Conservation (phyloP, 2,797 vertebrate genomes). For the Pipistrellus pipistrellus region DNA sequence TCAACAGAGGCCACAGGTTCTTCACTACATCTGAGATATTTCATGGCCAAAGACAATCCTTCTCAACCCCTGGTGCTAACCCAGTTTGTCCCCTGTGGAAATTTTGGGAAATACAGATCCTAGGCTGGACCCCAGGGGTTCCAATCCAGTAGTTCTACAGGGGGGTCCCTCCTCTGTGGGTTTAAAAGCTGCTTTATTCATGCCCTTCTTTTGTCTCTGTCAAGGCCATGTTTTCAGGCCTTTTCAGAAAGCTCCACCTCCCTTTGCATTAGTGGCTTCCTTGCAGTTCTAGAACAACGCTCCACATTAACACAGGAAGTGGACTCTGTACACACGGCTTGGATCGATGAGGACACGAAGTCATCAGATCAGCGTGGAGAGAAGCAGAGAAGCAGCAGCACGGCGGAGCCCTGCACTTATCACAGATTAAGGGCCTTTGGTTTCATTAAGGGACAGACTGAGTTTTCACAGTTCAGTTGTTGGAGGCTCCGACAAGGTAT, state of each 20-base stretch:
- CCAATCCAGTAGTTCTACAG: fast-evolving
- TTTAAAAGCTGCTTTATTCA: background rate
- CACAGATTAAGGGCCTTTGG: background rate
- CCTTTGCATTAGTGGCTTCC: background rate
- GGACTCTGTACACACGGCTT: fast-evolving
- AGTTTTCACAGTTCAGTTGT: too few species aligned
- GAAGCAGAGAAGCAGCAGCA: background rate
- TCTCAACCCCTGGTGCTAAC: background rate
- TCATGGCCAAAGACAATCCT: fast-evolving
- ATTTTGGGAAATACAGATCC: background rate
- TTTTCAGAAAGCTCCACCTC: background rate
- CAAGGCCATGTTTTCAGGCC: too few species aligned
- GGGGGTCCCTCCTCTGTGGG: fast-evolving
- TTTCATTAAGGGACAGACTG: background rate
- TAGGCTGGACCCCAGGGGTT: too few species aligned
- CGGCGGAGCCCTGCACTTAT: fast-evolving
- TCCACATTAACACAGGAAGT: background rate
- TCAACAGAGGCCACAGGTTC: background rate
- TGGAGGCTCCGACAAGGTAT: background rate
- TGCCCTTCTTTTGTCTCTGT: background rate
- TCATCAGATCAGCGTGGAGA: background rate
- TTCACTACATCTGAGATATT: background rate
- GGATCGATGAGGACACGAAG: background rate
- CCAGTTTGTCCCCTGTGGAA: background rate
- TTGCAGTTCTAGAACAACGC: background rate